Evolutionary conservation across 2,797 vertebrate species (phyloP).

Genomic region (Chaunax sp.): DNA sequence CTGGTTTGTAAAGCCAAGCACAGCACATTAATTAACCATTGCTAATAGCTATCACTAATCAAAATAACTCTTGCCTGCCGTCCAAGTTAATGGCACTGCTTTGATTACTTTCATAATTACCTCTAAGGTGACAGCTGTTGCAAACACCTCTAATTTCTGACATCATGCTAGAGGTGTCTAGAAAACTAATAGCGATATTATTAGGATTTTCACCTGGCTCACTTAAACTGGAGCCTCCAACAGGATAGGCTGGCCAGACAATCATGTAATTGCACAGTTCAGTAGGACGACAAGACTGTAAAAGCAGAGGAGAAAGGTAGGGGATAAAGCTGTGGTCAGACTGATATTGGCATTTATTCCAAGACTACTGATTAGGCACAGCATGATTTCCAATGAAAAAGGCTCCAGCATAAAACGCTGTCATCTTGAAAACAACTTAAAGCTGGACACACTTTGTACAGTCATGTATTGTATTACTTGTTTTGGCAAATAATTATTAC

Average conservation of each 20-base stretch:
- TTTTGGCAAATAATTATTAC: neutral
- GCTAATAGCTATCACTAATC: too few relatives aligned
- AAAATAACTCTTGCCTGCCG: too few relatives aligned
- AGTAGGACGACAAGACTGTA: slow-evolving; percentile 9
- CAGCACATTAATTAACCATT: too few relatives aligned
- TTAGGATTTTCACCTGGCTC: slow-evolving; percentile 4
- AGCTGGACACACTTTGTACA: neutral
- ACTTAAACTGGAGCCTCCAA: neutral
- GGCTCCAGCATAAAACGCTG: neutral
- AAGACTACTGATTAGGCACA: neutral
- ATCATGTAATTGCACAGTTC: slow-evolving; percentile 2
- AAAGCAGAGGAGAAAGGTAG: neutral
- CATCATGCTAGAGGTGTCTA: too few relatives aligned
- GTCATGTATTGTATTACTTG: neutral
- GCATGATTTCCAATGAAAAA: neutral
- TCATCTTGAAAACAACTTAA: neutral
- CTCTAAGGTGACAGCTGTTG: too few relatives aligned
- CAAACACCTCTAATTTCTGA: too few relatives aligned
- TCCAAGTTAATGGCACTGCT: too few relatives aligned
- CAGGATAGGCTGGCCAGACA: slow-evolving; percentile 4
- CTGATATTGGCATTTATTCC: slow-evolving; percentile 2
- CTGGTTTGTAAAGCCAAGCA: too few relatives aligned
- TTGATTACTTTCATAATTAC: too few relatives aligned
- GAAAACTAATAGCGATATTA: too few relatives aligned
- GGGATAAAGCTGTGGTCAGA: slow-evolving; percentile 1